Evolutionary conservation across 2,797 vertebrate species (phyloP).

Genomic region (Dallia pectoralis): DNA sequence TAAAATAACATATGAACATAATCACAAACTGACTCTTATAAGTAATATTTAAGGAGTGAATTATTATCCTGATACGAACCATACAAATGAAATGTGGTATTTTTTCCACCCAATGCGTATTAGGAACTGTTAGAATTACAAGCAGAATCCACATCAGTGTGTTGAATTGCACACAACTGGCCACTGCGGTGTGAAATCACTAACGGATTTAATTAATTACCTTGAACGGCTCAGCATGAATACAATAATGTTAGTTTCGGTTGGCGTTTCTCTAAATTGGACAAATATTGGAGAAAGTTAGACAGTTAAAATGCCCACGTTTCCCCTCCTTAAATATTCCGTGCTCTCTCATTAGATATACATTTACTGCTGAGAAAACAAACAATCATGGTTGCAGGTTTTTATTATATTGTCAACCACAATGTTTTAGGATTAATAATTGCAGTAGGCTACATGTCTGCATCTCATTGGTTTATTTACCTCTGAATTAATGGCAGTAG

Average conservation of each 20-base stretch:
- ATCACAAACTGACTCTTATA: neutral
- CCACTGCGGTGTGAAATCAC: slow-evolving; percentile 52
- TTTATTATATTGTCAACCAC: neutral
- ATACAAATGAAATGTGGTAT: slow-evolving; percentile 40
- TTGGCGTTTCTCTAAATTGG: slow-evolving; percentile 32
- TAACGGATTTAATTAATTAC: slow-evolving; percentile 78
- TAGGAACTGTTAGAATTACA: slow-evolving; percentile 57
- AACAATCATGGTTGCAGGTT: neutral
- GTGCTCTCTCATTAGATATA: neutral
- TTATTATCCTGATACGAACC: neutral
- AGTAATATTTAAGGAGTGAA: neutral
- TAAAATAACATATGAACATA: neutral
- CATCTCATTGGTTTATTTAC: slow-evolving; percentile 43
- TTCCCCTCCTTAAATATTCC: neutral
- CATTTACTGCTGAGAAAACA: neutral
- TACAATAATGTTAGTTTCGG: slow-evolving; percentile 78
- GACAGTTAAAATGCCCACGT: neutral
- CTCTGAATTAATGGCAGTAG: slow-evolving; percentile 27
- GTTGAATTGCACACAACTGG: slow-evolving; percentile 54
- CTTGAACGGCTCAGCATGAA: slow-evolving; percentile 74
- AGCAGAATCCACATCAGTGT: slow-evolving; percentile 75
- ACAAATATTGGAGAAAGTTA: slow-evolving; percentile 21
- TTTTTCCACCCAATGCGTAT: slow-evolving; percentile 20
- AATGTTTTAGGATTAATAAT: neutral
- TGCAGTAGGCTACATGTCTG: slow-evolving; percentile 8